phyloP scores from a whole-genome alignment of 2,113 vertebrate species.

The Phodopus roborovskii region DNA sequence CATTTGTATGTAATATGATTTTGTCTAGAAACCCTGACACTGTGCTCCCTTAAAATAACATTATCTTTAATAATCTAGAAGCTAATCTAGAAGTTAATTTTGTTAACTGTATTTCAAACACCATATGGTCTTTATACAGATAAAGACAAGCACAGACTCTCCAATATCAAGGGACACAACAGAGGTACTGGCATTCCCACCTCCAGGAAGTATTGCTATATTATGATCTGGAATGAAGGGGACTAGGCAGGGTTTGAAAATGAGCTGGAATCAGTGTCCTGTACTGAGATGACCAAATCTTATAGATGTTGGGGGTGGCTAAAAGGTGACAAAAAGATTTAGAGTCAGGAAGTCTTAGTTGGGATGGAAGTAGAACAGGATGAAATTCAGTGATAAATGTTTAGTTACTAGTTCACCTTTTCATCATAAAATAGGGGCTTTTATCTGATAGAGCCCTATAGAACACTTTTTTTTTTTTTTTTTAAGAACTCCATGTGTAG shows the following conservation, averaged over 20 bases:
- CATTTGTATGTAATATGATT: background rate
- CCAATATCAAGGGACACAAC: slow-evolving; percentile 1
- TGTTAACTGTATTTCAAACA: slow-evolving; percentile 6
- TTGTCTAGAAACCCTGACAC: background rate
- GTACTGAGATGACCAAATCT: slow-evolving; percentile 17
- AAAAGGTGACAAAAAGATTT: slow-evolving; percentile 1
- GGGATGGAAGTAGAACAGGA: background rate
- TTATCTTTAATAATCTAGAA: background rate
- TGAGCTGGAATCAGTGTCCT: background rate
- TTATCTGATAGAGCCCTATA: background rate
- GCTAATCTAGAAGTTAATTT: slow-evolving; percentile 54
- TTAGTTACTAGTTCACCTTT: background rate
- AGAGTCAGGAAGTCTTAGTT: slow-evolving; percentile 37
- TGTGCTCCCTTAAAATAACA: slow-evolving; percentile 20
- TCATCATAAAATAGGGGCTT: background rate
- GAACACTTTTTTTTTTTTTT: background rate
- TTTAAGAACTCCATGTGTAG: background rate
- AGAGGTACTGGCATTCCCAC: slow-evolving; percentile 1
- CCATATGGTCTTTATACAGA: background rate
- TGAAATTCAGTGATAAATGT: slow-evolving; percentile 54
- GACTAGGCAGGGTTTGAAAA: background rate
- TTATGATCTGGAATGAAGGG: background rate
- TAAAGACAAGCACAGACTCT: background rate
- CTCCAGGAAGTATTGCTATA: background rate
- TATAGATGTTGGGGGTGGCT: background rate